Evolutionary conservation across 2,797 vertebrate species (phyloP), one percentile per base, ranked within the genome.

Genomic region (Cheirogaleus major): DNA sequence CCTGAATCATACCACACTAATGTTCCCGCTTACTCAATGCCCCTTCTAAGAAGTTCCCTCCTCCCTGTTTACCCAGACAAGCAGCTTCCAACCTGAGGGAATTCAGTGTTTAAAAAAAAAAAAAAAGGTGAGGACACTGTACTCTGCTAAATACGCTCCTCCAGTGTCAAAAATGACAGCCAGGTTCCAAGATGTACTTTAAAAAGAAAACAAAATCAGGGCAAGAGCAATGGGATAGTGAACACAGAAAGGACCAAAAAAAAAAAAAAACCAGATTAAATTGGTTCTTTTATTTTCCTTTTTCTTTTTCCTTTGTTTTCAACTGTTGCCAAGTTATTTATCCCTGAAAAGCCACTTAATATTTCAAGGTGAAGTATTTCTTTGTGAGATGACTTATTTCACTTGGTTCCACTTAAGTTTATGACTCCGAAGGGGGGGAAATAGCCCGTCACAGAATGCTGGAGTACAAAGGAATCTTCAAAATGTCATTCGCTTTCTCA

Each of bases 121-220:
- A 78, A 73, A 76, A 93, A 57, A 45, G 98, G 80, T 88, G 8
- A 48, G 98, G 98, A 89, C 75, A 57, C 97, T 95, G 84, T 88
- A 70, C 97, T 95, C 89, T 88, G 98, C 85, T 97, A 98, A 98
- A 99, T 98, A 93, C 96, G 96, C 94, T 96, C 96, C 92, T 92
- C 41, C 79, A 1, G 76, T 98, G 98, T 98, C 97, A 98, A 98
- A 99, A 99, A 97, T 98, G 97, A 97, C 98, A 98, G 97, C 70
- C 87, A 86, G 57, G 86, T 91, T 98, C 95, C 98, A 98, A 98
- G 92, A 92, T 9, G 0, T 14, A 5, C 63, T 93, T 14, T 50
- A 78, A 72, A 89, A 50, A 63, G 89, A 78, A 97, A 93, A 82
- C n/a, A 83, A 50, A 91, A 55, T 59, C 38, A 22, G 27, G 32